Evolutionary conservation across 2,888 invertebrate species (phyloP), one percentile per base, ranked within the genome.

Genomic region (Nomada goodeniana): DNA sequence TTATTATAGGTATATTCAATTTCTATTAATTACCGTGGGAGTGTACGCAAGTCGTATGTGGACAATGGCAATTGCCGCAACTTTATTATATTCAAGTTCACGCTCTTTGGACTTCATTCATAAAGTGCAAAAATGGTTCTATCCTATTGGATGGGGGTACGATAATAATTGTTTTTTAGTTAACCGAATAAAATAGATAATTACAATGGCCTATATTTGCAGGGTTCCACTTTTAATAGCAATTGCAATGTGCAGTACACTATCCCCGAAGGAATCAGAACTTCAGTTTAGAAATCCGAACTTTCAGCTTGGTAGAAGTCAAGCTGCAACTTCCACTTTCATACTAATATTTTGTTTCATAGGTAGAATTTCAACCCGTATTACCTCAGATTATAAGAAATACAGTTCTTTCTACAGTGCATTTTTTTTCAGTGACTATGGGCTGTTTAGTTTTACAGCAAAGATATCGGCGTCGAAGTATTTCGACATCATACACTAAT

Each of bases 381-480:
- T 9, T 60, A 1, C 10, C 10, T 20, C 11, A 59, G 60, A 26
- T 5, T 10, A 15, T 13, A 61, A 23, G 5, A 61, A 29, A 13
- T 11, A 59, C 7, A 26, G 29, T 18, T 3, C 18, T 61, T 42
- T 47, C 18, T 53, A 71, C 50, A n/a, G 20, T 7, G 53, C 7
- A 1, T 53, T 26, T 70, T 89, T 42, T 94, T 92, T 7, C 93
- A 96, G 97, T 98, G 65, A 97, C 98, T 0, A 95, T 97, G 4
- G 97, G 97, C 1, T 97, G 97, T 90, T 94, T 98, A 77, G 96
- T 98, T 47, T 94, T 98, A 75, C 97, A 98, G 94, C 97, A 98
- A 91, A 95, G 98, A 52, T 97, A 97, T 92, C 96, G 96, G 65
- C 95, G 96, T 55, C 96, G 96, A 82, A 96, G 96, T 20, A 76